These are phyloP conservation scores for Nerophis ophidion DNA, from an alignment of 2,113 vertebrate genomes.

Conservation along the genomic window DNA sequence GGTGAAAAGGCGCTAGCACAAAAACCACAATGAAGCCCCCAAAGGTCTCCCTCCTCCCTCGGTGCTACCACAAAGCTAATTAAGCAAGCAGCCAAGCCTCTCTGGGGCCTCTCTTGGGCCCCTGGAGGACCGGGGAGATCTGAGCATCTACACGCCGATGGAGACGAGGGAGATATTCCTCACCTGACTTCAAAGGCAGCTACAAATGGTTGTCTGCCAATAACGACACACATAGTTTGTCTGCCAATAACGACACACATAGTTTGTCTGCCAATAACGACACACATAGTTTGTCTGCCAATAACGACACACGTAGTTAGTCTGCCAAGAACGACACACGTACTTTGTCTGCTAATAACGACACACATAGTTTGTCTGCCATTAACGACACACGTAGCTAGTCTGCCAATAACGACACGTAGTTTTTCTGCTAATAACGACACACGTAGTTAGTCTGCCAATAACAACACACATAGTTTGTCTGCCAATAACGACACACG, in stretches of 20 bases:
- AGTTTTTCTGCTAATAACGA: slow-evolving; percentile 11
- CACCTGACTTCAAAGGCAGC: slow-evolving; percentile 61
- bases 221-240: slow-evolving; percentile 3
- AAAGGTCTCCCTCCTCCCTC: slow-evolving; percentile 22
- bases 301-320: no score
- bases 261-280: slow-evolving; percentile 11
- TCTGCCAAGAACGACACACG: slow-evolving; percentile 2
- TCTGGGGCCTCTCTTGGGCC: slow-evolving; percentile 24
- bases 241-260: slow-evolving; percentile 4
- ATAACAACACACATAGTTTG: no score
- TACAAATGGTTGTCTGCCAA: slow-evolving; percentile 33
- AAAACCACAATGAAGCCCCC: slow-evolving; percentile 52
- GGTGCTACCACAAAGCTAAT: slow-evolving; percentile 41
- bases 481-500: slow-evolving; percentile 4
- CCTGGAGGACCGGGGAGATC: slow-evolving; percentile 46
- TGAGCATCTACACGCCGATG: slow-evolving; percentile 33
- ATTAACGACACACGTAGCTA: background rate
- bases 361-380: slow-evolving; percentile 23
- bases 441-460: no score
- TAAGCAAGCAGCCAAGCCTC: slow-evolving; percentile 24
- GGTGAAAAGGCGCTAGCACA: slow-evolving; percentile 48
- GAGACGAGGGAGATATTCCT: slow-evolving; percentile 33
- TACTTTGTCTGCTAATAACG: no score
- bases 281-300: no score
- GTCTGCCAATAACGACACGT: no score